Evolutionary conservation across 1,140 invertebrate genomes (phyloP).

Genomic region (Myzus persicae): DNA sequence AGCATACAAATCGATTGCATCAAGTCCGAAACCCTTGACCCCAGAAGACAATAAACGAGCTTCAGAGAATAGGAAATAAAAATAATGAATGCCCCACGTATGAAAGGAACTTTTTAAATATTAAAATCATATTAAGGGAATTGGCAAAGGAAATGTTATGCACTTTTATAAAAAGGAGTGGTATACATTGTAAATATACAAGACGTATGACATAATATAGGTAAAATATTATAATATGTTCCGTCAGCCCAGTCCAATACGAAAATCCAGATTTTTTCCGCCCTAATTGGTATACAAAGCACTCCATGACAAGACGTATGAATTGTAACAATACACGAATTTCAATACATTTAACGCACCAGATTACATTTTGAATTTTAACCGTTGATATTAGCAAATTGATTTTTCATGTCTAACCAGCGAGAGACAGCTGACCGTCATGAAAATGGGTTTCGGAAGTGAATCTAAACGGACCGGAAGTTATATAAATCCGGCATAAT

Average conservation of each 20-base stretch:
- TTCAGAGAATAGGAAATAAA: neutral
- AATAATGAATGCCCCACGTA: neutral
- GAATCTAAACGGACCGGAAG: neutral
- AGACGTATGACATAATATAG: neutral
- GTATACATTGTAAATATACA: neutral
- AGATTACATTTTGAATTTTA: neutral
- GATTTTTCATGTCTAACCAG: neutral
- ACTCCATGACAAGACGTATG: neutral
- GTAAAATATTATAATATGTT: no score
- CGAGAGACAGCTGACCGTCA: neutral
- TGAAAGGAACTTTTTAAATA: neutral
- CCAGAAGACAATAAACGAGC: neutral
- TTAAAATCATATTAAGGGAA: neutral
- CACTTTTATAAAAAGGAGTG: neutral
- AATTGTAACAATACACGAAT: no score
- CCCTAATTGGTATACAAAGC: neutral
- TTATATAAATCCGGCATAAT: neutral
- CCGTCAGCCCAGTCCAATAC: neutral
- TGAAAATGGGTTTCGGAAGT: neutral
- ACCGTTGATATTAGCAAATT: neutral
- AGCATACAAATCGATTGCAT: neutral
- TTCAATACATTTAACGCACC: no score
- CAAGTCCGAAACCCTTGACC: neutral
- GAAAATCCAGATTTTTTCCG: neutral
- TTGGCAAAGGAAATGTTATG: neutral